Base-by-base conservation (phyloP, 2,113 vertebrate genomes). In the Cariama cristata region DNA sequence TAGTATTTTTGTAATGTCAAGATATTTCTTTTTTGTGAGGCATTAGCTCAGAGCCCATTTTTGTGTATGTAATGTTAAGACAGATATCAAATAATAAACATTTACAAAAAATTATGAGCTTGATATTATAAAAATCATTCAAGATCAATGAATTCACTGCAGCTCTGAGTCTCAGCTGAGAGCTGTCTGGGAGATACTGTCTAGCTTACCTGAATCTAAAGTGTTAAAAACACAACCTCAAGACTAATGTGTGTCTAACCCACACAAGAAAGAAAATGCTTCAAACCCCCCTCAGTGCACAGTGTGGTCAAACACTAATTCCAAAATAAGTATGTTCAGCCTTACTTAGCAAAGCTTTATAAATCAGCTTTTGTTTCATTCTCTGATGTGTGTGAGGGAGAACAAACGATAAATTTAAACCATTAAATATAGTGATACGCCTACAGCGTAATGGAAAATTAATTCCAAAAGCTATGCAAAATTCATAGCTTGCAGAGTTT, bases 381-480 rank as follows among this genome's bases (percentile, higher is more conserved):
- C 91, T 82, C 80, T 63, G 71, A 92, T 86, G 62, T 83, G 83
- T 56, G 62, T 45, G 82, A 94, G 82, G 63, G 67, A 93, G 95
- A 92, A 94, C 90, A 96, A 89, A 90, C 63, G 86, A 95, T 95
- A 95, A 96, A 97, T 96, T 96, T 91, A 94, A 97, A 93, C 73
- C 71, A 79, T 95, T 96, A 94, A 96, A 95, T 94, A 89, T 47
- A 93, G 81, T 4, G 19, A 85, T 81, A 89, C 6, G 59, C 91
- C 96, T 79, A 76, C 71, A 66, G 91, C 5, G 7, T 56, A 82
- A 68, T 58, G 94, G 93, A 86, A 95, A 95, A 95, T 69, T 85
- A 91, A 89, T 85, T 76, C 91, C 80, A 87, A 94, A 86, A 91
- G 91, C 95, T 82, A 60, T 75, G 89, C 77, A 95, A 87, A 96